phyloP scores from a whole-genome alignment of 2,888 invertebrate species.

The Tethea ocularis region DNA sequence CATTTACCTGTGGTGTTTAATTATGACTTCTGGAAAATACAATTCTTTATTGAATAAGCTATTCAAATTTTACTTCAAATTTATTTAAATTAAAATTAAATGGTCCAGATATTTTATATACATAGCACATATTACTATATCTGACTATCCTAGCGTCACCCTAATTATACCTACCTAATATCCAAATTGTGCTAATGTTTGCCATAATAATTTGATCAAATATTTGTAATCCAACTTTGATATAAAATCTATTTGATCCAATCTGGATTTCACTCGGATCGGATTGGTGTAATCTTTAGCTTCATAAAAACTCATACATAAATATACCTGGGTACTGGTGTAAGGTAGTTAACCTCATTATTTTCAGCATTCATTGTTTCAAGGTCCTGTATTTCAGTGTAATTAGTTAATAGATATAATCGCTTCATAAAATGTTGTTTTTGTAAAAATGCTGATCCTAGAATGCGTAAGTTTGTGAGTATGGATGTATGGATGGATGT shows the following conservation, averaged over 20 bases:
- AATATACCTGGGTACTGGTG: no score
- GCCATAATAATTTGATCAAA: not conserved
- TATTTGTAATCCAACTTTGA: not conserved
- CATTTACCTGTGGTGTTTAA: not conserved
- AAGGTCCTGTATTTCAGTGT: not conserved
- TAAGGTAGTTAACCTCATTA: not conserved
- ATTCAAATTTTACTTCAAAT: no score
- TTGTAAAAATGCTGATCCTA: not conserved
- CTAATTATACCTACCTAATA: not conserved
- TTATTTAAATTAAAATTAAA: no score
- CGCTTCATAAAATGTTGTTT: not conserved
- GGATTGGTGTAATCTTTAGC: not conserved
- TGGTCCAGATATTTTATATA: no score
- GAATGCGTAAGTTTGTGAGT: no score
- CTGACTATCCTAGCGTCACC: no score
- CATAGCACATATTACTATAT: no score
- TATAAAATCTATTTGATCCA: not conserved
- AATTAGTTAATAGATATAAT: not conserved
- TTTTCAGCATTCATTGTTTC: slow-evolving; percentile 1
- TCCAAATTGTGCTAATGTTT: not conserved
- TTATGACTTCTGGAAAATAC: not conserved
- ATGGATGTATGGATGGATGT: no score
- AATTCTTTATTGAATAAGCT: no score
- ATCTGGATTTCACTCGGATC: not conserved
- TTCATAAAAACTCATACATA: not conserved